Conservation (phyloP, 2,113 vertebrate species). For the Opisthocomus hoazin region DNA sequence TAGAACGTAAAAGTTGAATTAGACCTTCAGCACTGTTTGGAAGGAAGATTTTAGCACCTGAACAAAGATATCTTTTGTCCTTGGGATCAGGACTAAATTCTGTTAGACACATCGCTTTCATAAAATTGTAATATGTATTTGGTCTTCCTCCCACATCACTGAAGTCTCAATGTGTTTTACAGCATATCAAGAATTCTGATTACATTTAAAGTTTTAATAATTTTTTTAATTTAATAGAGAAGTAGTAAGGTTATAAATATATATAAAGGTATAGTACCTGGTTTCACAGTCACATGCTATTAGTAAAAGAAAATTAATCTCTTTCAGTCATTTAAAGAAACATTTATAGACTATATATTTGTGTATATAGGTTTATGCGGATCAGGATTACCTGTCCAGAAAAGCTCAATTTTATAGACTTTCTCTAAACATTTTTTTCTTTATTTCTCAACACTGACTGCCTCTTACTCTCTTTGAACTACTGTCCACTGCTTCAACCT, state of each 20-base stretch:
- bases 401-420: not conserved
- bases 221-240: not conserved
- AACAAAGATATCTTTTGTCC: not conserved
- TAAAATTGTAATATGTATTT: constrained; percentile 1
- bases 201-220: not conserved
- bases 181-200: not conserved
- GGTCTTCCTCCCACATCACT: not conserved
- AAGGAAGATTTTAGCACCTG: not conserved
- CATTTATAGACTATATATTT: not conserved
- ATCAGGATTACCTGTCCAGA: not conserved
- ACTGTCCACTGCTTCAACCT: not conserved
- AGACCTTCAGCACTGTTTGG: not conserved
- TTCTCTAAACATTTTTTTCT: not conserved
- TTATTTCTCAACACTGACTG: not conserved
- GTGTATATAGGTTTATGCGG: not conserved
- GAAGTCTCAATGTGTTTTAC: not conserved
- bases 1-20: constrained; percentile 5
- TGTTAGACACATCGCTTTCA: not conserved
- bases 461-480: not conserved
- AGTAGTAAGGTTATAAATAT: not conserved
- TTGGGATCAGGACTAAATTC: not conserved
- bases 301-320: not conserved
- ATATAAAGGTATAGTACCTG: not conserved
- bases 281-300: not conserved
- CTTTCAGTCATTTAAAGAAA: not conserved